A percentile compares a stretch with the other conserved stretches of the same genome.
Conservation (phyloP, 1,140 invertebrate genomes). For the Camponotus vicinus region DNA sequence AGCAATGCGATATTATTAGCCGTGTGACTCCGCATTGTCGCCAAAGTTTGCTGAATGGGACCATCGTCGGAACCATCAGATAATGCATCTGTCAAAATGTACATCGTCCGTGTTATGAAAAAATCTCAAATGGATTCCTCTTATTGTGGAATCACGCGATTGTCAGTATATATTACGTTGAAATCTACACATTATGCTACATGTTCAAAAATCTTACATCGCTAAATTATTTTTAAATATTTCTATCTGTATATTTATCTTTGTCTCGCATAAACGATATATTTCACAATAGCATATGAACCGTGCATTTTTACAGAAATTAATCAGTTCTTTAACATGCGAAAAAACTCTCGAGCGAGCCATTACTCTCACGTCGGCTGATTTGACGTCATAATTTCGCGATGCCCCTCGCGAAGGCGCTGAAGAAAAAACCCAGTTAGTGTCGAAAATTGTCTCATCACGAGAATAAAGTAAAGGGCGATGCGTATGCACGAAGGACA, state of each 20-base stretch:
- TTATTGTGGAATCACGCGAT: no score
- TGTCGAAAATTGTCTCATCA: constrained; percentile 59
- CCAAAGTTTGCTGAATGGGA: background rate
- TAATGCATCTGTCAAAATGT: background rate
- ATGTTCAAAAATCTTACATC: no score
- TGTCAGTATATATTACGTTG: no score
- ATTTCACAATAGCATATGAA: background rate
- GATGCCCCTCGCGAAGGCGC: constrained; percentile 21
- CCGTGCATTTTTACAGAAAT: background rate
- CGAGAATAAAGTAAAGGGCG: constrained; percentile 55
- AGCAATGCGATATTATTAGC: constrained; percentile 11
- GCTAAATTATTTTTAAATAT: no score
- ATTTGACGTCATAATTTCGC: constrained; percentile 43
- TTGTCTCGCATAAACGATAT: no score
- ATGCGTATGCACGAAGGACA: constrained; percentile 35
- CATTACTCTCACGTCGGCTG: constrained; percentile 8
- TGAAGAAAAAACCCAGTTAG: constrained; percentile 16
- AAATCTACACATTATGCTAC: no score
- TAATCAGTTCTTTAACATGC: background rate
- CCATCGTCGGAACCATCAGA: background rate
- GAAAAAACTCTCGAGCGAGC: background rate
- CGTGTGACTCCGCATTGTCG: background rate
- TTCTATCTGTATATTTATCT: no score
- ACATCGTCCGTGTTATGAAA: background rate
- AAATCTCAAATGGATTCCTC: background rate